phyloP scores from a whole-genome alignment of 2,888 invertebrate genomes.

The Lamellibrachia satsuma region DNA sequence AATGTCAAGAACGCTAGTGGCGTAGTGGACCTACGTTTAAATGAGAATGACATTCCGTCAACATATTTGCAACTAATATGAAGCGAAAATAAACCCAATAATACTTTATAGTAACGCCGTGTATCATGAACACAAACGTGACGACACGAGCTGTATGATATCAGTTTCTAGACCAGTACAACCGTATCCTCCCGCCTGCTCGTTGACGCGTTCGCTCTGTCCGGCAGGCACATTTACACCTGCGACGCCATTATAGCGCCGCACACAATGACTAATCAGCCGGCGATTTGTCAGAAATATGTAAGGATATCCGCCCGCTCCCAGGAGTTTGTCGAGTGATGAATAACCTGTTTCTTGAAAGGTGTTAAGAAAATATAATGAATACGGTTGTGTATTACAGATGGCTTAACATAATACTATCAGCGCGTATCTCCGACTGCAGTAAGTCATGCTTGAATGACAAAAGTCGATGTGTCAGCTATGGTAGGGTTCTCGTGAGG shows the following conservation, averaged over 20 bases:
- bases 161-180: background rate
- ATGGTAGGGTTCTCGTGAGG: background rate
- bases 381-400: conserved; percentile 5
- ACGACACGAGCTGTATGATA: background rate
- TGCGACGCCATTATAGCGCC: background rate
- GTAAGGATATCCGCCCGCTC: background rate
- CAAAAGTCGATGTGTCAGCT: background rate
- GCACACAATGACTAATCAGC: background rate
- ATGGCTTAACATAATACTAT: background rate
- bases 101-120: background rate
- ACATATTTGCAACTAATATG: background rate
- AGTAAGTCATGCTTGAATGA: background rate
- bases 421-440: background rate
- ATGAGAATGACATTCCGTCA: background rate
- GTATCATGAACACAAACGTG: background rate
- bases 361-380: conserved; percentile 9
- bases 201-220: background rate
- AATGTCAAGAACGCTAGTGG: background rate
- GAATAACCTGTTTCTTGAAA: background rate
- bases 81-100: background rate
- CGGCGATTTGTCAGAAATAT: conserved; percentile 11
- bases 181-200: background rate
- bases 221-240: background rate
- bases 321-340: background rate
- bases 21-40: background rate